phyloP scores from a whole-genome alignment of 2,888 invertebrate genomes.

The Gymnoscelis rufifasciata region DNA sequence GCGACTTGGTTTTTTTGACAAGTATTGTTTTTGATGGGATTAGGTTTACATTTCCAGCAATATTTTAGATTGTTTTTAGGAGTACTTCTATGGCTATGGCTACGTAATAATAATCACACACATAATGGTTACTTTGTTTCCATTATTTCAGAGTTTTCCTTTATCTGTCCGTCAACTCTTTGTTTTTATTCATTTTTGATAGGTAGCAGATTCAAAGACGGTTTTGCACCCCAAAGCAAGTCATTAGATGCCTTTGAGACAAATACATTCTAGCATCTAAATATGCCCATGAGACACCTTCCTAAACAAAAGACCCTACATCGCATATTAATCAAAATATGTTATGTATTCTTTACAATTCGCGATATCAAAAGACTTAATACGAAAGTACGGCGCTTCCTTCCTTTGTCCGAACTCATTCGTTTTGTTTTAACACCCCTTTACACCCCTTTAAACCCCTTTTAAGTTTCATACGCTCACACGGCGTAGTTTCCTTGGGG shows the following conservation, averaged over 20 bases:
- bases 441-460: slow-evolving; percentile 78
- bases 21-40: too few species aligned
- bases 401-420: slow-evolving; percentile 76
- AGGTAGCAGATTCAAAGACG: too few species aligned
- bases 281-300: slow-evolving; percentile 14
- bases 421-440: slow-evolving; percentile 79
- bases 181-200: too few species aligned
- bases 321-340: slow-evolving; percentile 72
- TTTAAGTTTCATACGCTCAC: slow-evolving; percentile 71
- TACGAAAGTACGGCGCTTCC: slow-evolving; percentile 65
- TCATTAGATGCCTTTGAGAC: slow-evolving; percentile 1
- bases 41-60: too few species aligned
- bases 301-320: slow-evolving; percentile 27
- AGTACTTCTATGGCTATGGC: too few species aligned
- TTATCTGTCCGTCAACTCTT: too few species aligned
- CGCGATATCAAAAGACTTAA: slow-evolving; percentile 66
- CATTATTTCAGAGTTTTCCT: too few species aligned
- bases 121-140: too few species aligned
- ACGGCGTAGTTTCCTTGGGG: slow-evolving; percentile 47
- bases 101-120: too few species aligned
- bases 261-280: slow-evolving; percentile 1
- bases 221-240: background rate
- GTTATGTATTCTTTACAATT: slow-evolving; percentile 61
- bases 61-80: too few species aligned
- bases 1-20: too few species aligned